phyloP scores from a whole-genome alignment of 2,888 invertebrate species.

The Lepidochrysops patricia region DNA sequence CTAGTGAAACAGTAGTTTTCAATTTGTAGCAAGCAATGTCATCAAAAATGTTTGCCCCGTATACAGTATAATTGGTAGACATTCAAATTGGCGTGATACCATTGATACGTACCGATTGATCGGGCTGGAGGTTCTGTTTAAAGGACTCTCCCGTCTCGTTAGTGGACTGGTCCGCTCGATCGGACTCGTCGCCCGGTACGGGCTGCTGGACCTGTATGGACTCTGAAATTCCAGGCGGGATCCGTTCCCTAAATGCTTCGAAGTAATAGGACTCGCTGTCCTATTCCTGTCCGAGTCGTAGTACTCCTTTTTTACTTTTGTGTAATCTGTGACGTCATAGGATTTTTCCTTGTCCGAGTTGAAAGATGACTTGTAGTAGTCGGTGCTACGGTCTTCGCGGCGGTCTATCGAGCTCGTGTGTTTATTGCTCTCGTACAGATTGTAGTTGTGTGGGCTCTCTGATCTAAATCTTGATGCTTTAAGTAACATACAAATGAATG shows the following conservation, averaged over 20 bases:
- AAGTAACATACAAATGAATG: no score
- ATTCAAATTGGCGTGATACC: not conserved
- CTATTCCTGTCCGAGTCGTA: conserved; percentile 64
- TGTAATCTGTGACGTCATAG: conserved; percentile 63
- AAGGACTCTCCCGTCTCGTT: conserved; percentile 63
- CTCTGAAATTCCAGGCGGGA: conserved; percentile 64
- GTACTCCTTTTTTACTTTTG: conserved; percentile 53
- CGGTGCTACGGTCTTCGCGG: conserved; percentile 57
- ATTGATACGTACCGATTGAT: conserved; percentile 53
- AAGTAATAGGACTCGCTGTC: conserved; percentile 67
- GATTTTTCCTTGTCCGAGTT: conserved; percentile 54
- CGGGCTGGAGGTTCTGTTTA: conserved; percentile 73
- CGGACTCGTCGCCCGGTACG: conserved; percentile 55
- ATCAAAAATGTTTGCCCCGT: not conserved
- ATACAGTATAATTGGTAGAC: not conserved
- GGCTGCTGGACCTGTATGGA: conserved; percentile 58
- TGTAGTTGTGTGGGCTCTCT: conserved; percentile 62
- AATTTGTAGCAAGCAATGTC: not conserved
- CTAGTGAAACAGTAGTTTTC: no score
- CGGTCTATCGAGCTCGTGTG: conserved; percentile 56
- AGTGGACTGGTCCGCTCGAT: conserved; percentile 73
- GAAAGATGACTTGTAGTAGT: conserved; percentile 61
- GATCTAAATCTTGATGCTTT: conserved; percentile 61
- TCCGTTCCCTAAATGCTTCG: conserved; percentile 69
- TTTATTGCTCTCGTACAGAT: conserved; percentile 55